phyloP scores from a whole-genome alignment of 1,140 invertebrate species.

The Andricus grossulariae region DNA sequence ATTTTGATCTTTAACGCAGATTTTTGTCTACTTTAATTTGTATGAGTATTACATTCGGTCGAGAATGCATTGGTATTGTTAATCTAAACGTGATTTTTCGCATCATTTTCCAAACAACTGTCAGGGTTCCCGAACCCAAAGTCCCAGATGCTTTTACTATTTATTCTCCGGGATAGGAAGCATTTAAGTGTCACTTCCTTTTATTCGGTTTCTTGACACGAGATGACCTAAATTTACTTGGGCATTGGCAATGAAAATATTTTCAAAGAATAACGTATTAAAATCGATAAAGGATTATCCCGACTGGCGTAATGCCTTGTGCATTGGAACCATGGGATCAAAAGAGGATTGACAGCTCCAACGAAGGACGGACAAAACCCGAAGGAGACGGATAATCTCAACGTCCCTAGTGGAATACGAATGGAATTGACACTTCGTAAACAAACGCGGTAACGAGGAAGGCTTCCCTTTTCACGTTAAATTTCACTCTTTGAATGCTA shows the following conservation, averaged over 20 bases:
- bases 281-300: conserved; percentile 28
- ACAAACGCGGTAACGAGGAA: conserved; percentile 36
- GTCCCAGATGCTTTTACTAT: too few species aligned
- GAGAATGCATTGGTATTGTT: too few species aligned
- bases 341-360: conserved; percentile 27
- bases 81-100: too few species aligned
- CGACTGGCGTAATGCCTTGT: not conserved
- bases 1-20: too few species aligned
- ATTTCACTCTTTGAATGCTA: conserved; percentile 15
- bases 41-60: too few species aligned
- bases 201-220: not conserved
- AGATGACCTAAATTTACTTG: not conserved
- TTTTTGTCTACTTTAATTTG: too few species aligned
- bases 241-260: conserved; percentile 5
- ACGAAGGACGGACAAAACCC: conserved; percentile 38
- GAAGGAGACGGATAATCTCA: conserved; percentile 33
- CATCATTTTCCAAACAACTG: too few species aligned
- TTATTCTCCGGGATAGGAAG: too few species aligned
- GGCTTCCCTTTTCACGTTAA: conserved; percentile 32
- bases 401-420: conserved; percentile 31
- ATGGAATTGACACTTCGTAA: conserved; percentile 33
- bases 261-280: conserved; percentile 2
- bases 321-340: conserved; percentile 24
- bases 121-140: too few species aligned
- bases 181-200: not conserved